Base-by-base conservation (phyloP, 1,140 invertebrate species). In the Globodera rostochiensis region DNA sequence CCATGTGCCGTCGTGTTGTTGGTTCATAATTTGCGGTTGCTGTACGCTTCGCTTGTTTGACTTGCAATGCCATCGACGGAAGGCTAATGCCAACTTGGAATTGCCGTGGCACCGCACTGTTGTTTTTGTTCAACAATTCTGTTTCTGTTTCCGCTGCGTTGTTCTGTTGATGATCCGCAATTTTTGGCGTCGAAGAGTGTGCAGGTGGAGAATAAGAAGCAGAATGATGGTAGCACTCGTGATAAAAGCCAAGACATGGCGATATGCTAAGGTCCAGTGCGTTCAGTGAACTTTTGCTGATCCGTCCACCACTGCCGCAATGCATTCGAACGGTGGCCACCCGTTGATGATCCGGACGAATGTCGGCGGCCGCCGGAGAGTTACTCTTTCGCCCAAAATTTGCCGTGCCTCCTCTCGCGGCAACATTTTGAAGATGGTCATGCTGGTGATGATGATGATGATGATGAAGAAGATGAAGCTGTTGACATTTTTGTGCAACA, bases 241-340 rank as follows among this genome's bases (percentile, higher is more conserved):
- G 36, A 36, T 36, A 36, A 36, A 2, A 36, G 36, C 15, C 57
- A 64, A 64, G 57, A 64, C 57, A 15, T 6, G 57, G 57, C 11
- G 57, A 64, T 19, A 64, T 64, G 57, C 57, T 64, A 11, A 64
- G 47, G 45, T 70, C 66, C 57, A 71, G n/a, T 49, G 69, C 21
- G 75, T 67, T 80, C 69, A 80, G 7, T 36, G 69, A 73, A 77
- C 69, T 49, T n/a, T 79, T 25, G 77, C 77, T 8, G 77, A 79
- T 49, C 46, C 50, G 50, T 13, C 50, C 50, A 13, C 50, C 11
- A 13, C 7, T 13, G 50, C 77, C 15, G 21, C 13, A 47, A 53
- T 50, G 47, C 53, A 45, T 71, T 47, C 69, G 69, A 70, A 77
- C 19, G 19, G n/a, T 13, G 53, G 75, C 50, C 60, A 70, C 49